Base-by-base conservation (phyloP, 2,888 invertebrate genomes). In the Epinotia ramella region DNA sequence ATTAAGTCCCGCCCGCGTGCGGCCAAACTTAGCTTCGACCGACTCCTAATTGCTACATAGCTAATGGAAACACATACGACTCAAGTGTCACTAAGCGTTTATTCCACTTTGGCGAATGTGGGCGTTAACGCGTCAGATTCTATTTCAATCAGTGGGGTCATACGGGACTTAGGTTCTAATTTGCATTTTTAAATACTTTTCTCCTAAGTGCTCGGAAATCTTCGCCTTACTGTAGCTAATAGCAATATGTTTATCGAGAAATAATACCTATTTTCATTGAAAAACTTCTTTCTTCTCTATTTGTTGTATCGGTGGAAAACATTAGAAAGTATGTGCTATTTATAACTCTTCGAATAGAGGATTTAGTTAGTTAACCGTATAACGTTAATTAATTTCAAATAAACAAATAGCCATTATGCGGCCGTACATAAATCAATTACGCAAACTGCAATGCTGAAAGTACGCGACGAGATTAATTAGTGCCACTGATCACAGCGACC, bases 61-160 rank as follows among this genome's bases (percentile, higher is more conserved):
- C 87, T 89, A 88, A 90, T 90, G 87, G 88, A 88, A 86, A 89
- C 86, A 88, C 88, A 87, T 87, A 86, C 84, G 84, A 81, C 81
- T 77, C 77, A 80, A 79, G 77, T 80, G 78, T n/a, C 20, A 80
- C 78, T 79, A 79, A 79, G 80, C 80, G 80, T 84, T 80, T 80
- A 81, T 84, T 83, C 82, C 69, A 77, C 62, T 20, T 40, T 57
- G 12, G 24, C 16, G 60, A 56, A 70, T 64, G 28, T 24, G 40
- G 9, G 9, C 59, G 18, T 64, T 44, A 64, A 11, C 46, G 46
- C 7, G 2, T 46, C 46, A 12, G 7, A n/a, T 53, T n/a, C n/a
- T 53, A 53, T 53, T 53, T 53, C n/a, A 53, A n/a, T 53, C 53
- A n/a, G 53, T n/a, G 53, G n/a, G 16, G 53, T 53, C n/a, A 53